Base-by-base conservation (phyloP, 2,888 invertebrate species). In the Andrena praecox region DNA sequence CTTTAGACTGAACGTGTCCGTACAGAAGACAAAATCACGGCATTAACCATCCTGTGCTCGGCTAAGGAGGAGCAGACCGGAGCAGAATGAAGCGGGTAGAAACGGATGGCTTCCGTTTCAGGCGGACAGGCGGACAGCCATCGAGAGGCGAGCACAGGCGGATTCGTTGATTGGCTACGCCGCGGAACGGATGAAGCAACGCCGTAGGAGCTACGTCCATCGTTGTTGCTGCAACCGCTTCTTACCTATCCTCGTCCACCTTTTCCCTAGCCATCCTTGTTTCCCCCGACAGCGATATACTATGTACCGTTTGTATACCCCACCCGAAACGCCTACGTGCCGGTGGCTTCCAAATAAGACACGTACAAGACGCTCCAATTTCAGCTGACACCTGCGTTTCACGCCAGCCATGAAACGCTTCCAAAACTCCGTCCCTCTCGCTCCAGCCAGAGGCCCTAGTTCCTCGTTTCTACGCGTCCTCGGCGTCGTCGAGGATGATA, bases 321-420 rank as follows among this genome's bases (percentile, higher is more conserved):
- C 87, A 79, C 80, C 86, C 69, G 35, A 63, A 56, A 67, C 80
- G 66, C 42, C 72, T 74, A 69, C 80, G 70, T 70, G 74, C 66
- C 79, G 88, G 87, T 89, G 85, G 86, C 90, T 89, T 85, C 87
- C 90, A 91, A 90, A 89, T 92, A 91, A 91, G 92, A 91, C 91
- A 92, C 91, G 91, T 91, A 92, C 91, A 90, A 92, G 91, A 91
- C 90, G 92, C 91, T 92, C 91, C 92, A 92, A 92, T 92, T 92
- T 92, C 91, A 89, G 88, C 90, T 88, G 91, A 90, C 92, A 92
- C 92, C 92, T 92, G 92, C 91, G 92, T 87, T 92, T 91, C 91
- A 87, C 88, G 87, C 82, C 80, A 71, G 59, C 81, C 82, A 62
- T 88, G 89, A 84, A 77, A 87, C 86, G 64, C 77, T 87, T 78